phyloP scores from a whole-genome alignment of 2,113 vertebrate genomes.

The Sorex fumeus region DNA sequence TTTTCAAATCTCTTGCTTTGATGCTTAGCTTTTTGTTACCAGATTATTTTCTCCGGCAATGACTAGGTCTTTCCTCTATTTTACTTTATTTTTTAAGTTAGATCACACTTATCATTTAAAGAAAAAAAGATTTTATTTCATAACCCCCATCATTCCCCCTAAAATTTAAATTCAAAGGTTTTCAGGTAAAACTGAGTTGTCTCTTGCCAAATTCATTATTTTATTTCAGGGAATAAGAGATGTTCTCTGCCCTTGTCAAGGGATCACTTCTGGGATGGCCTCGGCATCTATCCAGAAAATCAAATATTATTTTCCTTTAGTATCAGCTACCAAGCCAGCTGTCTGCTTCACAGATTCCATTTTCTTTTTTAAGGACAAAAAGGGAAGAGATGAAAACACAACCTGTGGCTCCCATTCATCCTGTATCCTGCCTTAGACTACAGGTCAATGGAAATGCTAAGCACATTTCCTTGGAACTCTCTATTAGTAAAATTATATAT shows the following conservation, averaged over 20 bases:
- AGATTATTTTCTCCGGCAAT: neutral
- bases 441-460: neutral
- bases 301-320: constrained; percentile 45
- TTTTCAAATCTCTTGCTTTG: neutral
- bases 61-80: neutral
- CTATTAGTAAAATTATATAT: neutral
- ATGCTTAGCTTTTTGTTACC: neutral
- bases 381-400: neutral
- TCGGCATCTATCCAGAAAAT: constrained; percentile 33
- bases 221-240: constrained; percentile 40
- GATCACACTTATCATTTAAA: neutral
- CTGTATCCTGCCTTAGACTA: constrained; percentile 2
- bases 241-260: neutral
- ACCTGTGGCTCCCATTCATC: neutral
- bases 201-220: constrained; percentile 38
- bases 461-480: neutral
- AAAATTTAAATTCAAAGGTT: constrained; percentile 52
- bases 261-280: constrained; percentile 13
- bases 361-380: constrained; percentile 29
- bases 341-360: neutral
- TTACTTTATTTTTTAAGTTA: neutral
- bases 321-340: neutral
- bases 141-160: neutral
- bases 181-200: constrained; percentile 23
- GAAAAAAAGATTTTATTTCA: constrained; percentile 38